These are phyloP conservation scores for Bombus turneri DNA, from an alignment of 1,140 invertebrate genomes.

Conservation along the genomic window DNA sequence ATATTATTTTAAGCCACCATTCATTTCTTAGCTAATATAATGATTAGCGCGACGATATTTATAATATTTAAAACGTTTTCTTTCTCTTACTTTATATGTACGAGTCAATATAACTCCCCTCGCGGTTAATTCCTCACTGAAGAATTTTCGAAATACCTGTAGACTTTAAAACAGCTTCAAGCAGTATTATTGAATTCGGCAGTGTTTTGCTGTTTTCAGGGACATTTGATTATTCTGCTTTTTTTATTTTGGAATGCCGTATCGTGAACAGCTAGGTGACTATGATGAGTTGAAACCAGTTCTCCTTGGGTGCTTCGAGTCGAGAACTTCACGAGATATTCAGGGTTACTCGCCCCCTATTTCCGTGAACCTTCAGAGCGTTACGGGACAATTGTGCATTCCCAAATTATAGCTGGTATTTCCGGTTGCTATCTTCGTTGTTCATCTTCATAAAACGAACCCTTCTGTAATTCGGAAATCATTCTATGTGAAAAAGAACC, in stretches of 20 bases:
- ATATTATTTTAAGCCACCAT: not conserved
- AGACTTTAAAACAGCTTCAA: not conserved
- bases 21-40: not conserved
- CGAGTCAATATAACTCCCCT: not conserved
- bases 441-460: constrained; percentile 11
- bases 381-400: constrained; percentile 66
- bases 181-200: not conserved
- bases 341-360: constrained; percentile 56
- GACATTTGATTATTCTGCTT: constrained; percentile 4
- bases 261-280: constrained; percentile 14
- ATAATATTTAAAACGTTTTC: not conserved
- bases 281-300: constrained; percentile 63
- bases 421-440: constrained; percentile 55
- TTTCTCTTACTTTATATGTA: not conserved
- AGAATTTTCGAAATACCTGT: not conserved
- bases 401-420: constrained; percentile 64
- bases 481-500: not conserved
- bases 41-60: not conserved
- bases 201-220: constrained; percentile 2
- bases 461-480: not conserved
- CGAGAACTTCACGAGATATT: constrained; percentile 16
- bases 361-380: constrained; percentile 63
- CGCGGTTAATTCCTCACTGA: not conserved
- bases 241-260: constrained; percentile 34
- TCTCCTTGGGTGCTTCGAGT: constrained; percentile 56